Evolutionary conservation across 2,113 vertebrate genomes (phyloP).

Genomic region (sheep (Ovis aries)): DNA sequence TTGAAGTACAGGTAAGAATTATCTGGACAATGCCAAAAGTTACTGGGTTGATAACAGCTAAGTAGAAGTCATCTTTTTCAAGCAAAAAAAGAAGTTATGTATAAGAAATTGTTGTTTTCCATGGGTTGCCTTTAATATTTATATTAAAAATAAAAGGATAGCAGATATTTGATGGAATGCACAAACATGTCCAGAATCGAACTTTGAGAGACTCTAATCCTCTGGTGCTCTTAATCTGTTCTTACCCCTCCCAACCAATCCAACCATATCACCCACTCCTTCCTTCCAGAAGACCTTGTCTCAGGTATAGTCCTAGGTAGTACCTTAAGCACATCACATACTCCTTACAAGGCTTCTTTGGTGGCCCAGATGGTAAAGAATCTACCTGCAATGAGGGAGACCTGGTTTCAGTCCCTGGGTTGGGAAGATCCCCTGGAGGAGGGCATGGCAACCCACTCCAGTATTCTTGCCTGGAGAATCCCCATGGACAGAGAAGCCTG

Average conservation of each 20-base stretch:
- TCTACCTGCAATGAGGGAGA: not conserved
- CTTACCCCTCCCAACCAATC: not conserved
- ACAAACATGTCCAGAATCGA: not conserved
- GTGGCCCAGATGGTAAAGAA: not conserved
- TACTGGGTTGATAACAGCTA: not conserved
- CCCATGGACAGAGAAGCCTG: not conserved
- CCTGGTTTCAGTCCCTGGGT: not conserved
- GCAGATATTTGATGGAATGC: not conserved
- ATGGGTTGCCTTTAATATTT: not conserved
- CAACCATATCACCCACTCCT: not conserved
- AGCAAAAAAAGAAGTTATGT: not conserved
- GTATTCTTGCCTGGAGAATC: not conserved
- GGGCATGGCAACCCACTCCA: not conserved
- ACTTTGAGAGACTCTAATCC: not conserved
- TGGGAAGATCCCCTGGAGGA: not conserved
- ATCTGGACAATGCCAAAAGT: not conserved
- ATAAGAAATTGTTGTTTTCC: not conserved
- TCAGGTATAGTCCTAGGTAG: not conserved
- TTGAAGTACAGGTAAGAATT: conserved; percentile 83
- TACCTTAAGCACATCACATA: not conserved
- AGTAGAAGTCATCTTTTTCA: not conserved
- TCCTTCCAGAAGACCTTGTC: not conserved
- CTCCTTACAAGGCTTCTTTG: not conserved
- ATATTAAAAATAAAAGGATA: not conserved
- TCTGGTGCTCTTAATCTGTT: not conserved